A percentile compares a stretch with the other conserved stretches of the same genome.
Evolutionary conservation across 2,797 vertebrate species (phyloP).

Genomic region (Falco rusticolus): DNA sequence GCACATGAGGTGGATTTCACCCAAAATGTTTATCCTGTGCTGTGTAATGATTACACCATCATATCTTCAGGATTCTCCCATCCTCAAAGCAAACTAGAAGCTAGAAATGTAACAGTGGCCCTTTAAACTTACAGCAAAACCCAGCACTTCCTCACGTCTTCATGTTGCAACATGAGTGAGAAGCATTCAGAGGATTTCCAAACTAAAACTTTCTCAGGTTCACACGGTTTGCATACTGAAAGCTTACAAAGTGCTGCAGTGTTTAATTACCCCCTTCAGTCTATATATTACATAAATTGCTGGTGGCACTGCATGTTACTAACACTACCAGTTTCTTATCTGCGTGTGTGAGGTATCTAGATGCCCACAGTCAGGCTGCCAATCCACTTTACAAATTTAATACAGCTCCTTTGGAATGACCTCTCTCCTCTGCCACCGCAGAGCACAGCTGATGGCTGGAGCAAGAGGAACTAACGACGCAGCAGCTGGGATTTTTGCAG

Average conservation of each 20-base stretch:
- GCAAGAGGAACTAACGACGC: background rate
- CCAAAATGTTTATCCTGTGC: background rate
- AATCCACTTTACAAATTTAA: background rate
- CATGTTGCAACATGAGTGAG: background rate
- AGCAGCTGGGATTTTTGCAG: background rate
- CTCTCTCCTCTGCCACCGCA: background rate
- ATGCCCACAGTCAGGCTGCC: background rate
- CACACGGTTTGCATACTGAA: background rate
- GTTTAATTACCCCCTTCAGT: background rate
- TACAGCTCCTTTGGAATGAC: background rate
- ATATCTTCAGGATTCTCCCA: background rate
- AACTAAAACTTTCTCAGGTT: background rate
- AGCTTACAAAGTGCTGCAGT: background rate
- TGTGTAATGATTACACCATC: background rate
- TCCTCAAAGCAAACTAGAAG: background rate
- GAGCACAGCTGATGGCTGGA: background rate
- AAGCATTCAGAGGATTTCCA: background rate
- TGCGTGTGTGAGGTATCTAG: background rate
- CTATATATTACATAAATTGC: background rate
- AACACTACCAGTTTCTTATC: background rate
- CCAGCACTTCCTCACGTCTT: background rate
- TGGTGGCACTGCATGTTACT: background rate
- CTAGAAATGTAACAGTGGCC: background rate
- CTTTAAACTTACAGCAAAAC: background rate
- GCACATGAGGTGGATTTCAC: background rate